Conservation (phyloP, 2,113 vertebrate species). For the human region DNA sequence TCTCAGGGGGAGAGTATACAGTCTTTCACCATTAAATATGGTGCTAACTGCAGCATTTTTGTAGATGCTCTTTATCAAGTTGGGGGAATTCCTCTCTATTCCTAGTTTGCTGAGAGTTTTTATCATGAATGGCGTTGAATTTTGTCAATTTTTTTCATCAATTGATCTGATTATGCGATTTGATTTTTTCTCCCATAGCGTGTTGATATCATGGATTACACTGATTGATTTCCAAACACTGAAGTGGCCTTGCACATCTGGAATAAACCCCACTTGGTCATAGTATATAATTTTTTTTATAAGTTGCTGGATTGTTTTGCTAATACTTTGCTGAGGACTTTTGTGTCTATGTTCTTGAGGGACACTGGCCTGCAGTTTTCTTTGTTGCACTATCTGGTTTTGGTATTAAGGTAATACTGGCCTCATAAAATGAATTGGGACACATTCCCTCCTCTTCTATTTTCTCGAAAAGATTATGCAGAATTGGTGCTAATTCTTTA, state of each 20-base stretch:
- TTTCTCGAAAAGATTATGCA: conserved; percentile 34
- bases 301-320: conserved; percentile 33
- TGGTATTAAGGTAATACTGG: not conserved
- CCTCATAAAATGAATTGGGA: conserved; percentile 5
- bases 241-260: not conserved
- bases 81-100: not conserved
- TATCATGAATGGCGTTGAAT: conserved; percentile 14
- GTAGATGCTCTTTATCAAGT: not conserved
- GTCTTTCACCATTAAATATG: not conserved
- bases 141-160: conserved; percentile 40
- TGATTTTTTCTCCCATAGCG: not conserved
- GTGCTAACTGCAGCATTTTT: not conserved
- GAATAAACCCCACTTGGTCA: not conserved
- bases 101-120: not conserved
- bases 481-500: conserved; percentile 4
- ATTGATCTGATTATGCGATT: not conserved
- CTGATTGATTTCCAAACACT: not conserved
- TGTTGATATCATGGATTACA: conserved; percentile 22
- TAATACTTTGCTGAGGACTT: not conserved
- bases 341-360: not conserved
- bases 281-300: not conserved
- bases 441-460: not conserved
- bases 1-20: not conserved
- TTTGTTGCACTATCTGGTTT: not conserved
- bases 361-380: not conserved